Evolutionary conservation across 2,113 vertebrate species (phyloP), one percentile per base, ranked within the genome.

Genomic region (Sebastes schlegelii): DNA sequence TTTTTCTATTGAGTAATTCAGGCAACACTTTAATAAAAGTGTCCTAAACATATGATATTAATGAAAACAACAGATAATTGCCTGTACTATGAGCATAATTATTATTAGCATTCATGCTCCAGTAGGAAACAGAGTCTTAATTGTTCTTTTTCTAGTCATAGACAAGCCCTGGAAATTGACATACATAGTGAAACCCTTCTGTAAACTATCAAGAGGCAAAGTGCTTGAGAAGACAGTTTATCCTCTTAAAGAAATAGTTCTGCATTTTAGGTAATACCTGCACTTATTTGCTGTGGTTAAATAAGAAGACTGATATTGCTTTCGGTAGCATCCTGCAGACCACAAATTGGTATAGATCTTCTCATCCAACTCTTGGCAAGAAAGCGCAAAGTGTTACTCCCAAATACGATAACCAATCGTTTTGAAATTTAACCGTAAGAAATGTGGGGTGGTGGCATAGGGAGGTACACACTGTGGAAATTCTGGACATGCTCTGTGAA

Each of bases 401-500:
- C 12, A 26, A 19, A 34, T 34, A 34, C 34, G 3, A 34, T 34
- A 34, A 34, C 26, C 26, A 34, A 34, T 34, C 26, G 8, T 69
- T 17, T 68, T 8, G 13, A 55, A 55, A 55, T 68, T 8, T 11
- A 57, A 19, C 9, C 16, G 34, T 26, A 67, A 16, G 4, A 52
- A 10, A 4, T 19, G 5, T 13, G 19, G 62, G 13, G 10, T 5
- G 1, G 19, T 8, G 62, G 23, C 42, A 61, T 6, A 11, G 4
- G 6, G 26, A 66, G 6, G 51, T 14, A 57, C 8, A 60, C 52
- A 64, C 49, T 83, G 70, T 75, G 66, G 21, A 74, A 70, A 88
- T 62, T n/a, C 26, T 83, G 48, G 60, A 34, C 61, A 45, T 23
- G 17, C 49, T 86, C 49, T 78, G 21, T 69, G 51, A 69, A 82